Percentiles rank a stretch among this genome's conserved stretches.
phyloP scores from a whole-genome alignment of 2,888 invertebrate genomes.

The Drosophila subquinaria region DNA sequence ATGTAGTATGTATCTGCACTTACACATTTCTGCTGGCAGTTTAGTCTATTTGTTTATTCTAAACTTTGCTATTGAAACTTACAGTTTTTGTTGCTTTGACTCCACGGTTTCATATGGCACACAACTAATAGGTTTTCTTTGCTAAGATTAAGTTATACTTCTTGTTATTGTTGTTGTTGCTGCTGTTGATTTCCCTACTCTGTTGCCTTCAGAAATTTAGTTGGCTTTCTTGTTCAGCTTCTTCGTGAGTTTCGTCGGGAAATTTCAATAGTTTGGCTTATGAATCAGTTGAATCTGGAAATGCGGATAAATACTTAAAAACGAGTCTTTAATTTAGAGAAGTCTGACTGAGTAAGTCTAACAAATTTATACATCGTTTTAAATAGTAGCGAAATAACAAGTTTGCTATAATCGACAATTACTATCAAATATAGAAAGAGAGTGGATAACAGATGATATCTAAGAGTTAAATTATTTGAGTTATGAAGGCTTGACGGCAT shows the following conservation, averaged over 20 bases:
- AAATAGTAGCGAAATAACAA: too few species aligned
- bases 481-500: too few species aligned
- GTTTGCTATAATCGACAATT: too few species aligned
- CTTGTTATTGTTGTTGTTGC: constrained; percentile 27
- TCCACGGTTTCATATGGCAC: constrained; percentile 61
- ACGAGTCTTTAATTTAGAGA: constrained; percentile 20
- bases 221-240: constrained; percentile 25
- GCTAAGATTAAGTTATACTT: constrained; percentile 46
- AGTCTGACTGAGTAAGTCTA: neutral
- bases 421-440: too few species aligned
- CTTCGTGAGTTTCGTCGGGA: constrained; percentile 3
- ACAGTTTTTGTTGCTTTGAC: constrained; percentile 56
- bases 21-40: constrained; percentile 34
- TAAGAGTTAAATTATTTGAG: too few species aligned
- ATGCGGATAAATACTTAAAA: neutral
- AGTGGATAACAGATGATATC: too few species aligned
- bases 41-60: constrained; percentile 66
- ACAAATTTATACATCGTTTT: too few species aligned
- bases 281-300: constrained; percentile 7
- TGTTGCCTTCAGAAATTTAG: constrained; percentile 42
- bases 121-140: constrained; percentile 76
- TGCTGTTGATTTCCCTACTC: neutral
- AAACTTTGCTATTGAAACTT: constrained; percentile 74
- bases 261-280: constrained; percentile 17
- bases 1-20: neutral